phyloP scores from a whole-genome alignment of 2,113 vertebrate genomes.

The Notarius quadriscutis region DNA sequence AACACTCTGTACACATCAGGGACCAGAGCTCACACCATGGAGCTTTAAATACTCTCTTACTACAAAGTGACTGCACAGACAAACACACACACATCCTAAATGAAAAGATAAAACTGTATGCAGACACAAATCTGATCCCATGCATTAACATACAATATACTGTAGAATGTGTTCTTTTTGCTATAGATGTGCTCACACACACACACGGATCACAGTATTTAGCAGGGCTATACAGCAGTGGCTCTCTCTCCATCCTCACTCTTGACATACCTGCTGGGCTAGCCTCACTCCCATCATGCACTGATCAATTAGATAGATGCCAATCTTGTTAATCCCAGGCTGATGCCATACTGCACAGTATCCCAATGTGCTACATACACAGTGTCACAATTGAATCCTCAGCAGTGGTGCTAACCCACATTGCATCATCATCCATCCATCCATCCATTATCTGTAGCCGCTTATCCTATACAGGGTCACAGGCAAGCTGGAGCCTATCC shows the following conservation, averaged over 20 bases:
- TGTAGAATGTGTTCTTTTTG: not conserved
- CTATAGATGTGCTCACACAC: not conserved
- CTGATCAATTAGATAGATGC: constrained; percentile 68
- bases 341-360: constrained; percentile 33
- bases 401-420: not conserved
- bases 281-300: constrained; percentile 47
- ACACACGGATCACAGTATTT: not conserved
- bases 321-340: constrained; percentile 66
- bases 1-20: constrained; percentile 54
- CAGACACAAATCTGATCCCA: not conserved
- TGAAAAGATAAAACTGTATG: not conserved
- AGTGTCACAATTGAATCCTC: constrained; percentile 16
- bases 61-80: too few relatives aligned
- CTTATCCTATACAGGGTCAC: too few relatives aligned
- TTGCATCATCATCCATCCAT: too few relatives aligned
- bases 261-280: constrained; percentile 30
- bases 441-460: too few relatives aligned
- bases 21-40: constrained; percentile 37
- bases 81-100: not conserved
- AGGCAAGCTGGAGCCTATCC: too few relatives aligned
- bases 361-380: constrained; percentile 7
- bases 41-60: not conserved
- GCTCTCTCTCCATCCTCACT: not conserved
- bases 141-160: not conserved
- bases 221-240: not conserved